These are phyloP conservation scores for Epirrhoe tristata DNA, from an alignment of 2,888 invertebrate species.

Conservation along the genomic window DNA sequence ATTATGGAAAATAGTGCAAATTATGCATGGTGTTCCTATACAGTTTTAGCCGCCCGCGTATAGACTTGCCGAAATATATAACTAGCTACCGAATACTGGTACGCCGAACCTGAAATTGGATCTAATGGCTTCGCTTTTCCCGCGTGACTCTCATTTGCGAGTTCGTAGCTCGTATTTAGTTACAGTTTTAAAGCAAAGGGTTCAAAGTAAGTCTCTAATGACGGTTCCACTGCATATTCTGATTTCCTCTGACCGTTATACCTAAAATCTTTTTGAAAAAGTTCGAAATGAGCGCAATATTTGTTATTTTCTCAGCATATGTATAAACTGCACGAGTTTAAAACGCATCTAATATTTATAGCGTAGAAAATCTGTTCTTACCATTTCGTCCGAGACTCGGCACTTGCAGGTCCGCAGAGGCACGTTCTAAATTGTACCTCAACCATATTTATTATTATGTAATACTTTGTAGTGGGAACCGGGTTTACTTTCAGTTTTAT, in stretches of 20 bases:
- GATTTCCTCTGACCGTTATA: neutral
- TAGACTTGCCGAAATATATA: conserved; percentile 9
- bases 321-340: neutral
- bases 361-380: conserved; percentile 49
- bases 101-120: conserved; percentile 2
- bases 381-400: conserved; percentile 36
- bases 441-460: conserved; percentile 28
- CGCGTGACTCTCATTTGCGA: conserved; percentile 11
- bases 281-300: neutral
- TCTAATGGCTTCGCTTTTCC: conserved; percentile 10
- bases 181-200: conserved; percentile 22
- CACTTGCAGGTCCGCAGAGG: conserved; percentile 14
- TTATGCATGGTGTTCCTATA: conserved; percentile 25
- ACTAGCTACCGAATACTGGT: neutral
- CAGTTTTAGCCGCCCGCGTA: conserved; percentile 23
- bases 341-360: conserved; percentile 56
- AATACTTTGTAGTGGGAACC: neutral
- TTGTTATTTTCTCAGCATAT: neutral
- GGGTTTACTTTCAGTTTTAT: conserved; percentile 14
- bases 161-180: conserved; percentile 12
- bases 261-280: neutral
- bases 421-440: conserved; percentile 34
- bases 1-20: conserved; percentile 32
- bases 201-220: conserved; percentile 45
- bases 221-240: conserved; percentile 21